phyloP scores from a whole-genome alignment of 2,113 vertebrate species.

The Phoxinus phoxinus region DNA sequence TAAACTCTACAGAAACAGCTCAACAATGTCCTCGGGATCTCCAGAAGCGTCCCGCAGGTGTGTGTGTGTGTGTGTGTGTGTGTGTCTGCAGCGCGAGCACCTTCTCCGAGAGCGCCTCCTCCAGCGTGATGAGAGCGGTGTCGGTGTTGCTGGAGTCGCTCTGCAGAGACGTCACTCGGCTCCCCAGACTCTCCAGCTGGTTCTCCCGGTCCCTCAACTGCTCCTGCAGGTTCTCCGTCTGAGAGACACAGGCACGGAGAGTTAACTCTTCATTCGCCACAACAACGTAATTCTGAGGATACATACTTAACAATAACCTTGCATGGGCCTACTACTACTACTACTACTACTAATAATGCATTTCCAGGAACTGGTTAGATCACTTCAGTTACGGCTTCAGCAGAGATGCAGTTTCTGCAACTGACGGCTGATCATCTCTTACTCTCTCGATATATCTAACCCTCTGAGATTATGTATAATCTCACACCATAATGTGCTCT shows the following conservation, averaged over 20 bases:
- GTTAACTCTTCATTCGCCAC: background rate
- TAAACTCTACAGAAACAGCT: too few relatives aligned
- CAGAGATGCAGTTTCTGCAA: background rate
- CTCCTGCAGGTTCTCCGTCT: conserved; percentile 98
- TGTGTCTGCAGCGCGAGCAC: conserved; percentile 67
- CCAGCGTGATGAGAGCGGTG: conserved; percentile 90
- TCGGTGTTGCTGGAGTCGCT: conserved; percentile 98
- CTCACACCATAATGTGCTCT: too few relatives aligned
- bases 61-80: background rate
- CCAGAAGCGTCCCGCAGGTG: background rate
- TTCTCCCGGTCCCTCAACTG: conserved; percentile 98
- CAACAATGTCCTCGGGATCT: background rate
- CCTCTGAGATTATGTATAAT: too few relatives aligned
- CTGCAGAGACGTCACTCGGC: conserved; percentile 93
- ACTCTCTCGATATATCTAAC: background rate
- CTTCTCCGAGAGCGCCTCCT: conserved; percentile 97
- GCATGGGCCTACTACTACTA: background rate
- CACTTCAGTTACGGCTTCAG: background rate
- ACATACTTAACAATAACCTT: background rate
- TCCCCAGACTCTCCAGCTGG: conserved; percentile 90
- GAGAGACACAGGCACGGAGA: conserved; percentile 63
- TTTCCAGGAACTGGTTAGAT: background rate
- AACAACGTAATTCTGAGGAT: background rate
- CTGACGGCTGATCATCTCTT: background rate
- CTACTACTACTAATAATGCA: background rate